Evolutionary conservation across 92 coral and sea anemone genomes (phyloP).

Genomic region (Parazoanthus darwini): DNA sequence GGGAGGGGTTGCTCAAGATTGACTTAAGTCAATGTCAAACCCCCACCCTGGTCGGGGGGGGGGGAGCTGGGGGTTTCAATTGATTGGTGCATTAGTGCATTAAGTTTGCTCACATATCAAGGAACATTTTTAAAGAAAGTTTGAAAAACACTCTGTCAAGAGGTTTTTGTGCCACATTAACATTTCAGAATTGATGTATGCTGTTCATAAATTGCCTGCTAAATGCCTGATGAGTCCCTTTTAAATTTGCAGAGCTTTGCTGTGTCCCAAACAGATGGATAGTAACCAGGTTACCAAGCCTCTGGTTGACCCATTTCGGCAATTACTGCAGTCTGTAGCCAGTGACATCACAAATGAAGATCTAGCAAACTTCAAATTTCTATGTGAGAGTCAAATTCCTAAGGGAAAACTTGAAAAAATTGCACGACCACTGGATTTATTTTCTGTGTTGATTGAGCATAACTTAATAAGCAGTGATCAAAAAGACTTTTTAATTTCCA

Average conservation of each 20-base stretch:
- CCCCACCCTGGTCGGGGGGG: too few species aligned
- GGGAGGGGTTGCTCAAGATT: too few species aligned
- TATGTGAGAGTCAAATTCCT: slow-evolving; percentile 38
- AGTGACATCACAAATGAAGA: slow-evolving; percentile 34
- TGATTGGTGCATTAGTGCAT: too few species aligned
- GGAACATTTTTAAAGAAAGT: too few species aligned
- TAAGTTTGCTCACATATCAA: too few species aligned
- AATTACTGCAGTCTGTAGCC: slow-evolving; percentile 23
- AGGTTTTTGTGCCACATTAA: too few species aligned
- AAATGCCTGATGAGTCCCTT: background rate
- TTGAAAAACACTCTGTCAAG: too few species aligned
- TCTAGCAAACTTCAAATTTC: slow-evolving; percentile 22
- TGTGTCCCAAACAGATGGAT: slow-evolving; percentile 3
- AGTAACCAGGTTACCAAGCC: background rate
- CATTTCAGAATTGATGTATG: too few species aligned
- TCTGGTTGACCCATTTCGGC: slow-evolving; percentile 38
- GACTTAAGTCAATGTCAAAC: too few species aligned
- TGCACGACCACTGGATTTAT: slow-evolving; percentile 23
- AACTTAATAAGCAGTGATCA: slow-evolving; percentile 5
- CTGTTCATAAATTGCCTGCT: too few species aligned
- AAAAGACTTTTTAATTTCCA: slow-evolving; percentile 8
- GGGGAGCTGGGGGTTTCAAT: too few species aligned
- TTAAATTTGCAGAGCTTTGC: background rate
- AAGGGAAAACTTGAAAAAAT: slow-evolving; percentile 35
- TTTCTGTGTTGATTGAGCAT: slow-evolving; percentile 36